Base-by-base conservation (phyloP, 2,797 vertebrate species). In the Rhynchonycteris naso region DNA sequence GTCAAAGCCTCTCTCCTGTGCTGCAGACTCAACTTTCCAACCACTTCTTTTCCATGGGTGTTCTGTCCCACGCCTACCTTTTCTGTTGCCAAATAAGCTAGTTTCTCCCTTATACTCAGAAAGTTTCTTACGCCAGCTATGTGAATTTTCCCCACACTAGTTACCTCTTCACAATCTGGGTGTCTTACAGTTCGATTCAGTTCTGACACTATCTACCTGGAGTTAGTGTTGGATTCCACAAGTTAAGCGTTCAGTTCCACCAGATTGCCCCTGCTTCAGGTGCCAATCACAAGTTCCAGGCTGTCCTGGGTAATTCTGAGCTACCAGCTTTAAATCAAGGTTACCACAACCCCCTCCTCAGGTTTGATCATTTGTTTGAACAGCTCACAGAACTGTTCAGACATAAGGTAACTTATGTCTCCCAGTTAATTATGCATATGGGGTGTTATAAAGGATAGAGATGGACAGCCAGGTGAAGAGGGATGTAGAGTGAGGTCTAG, bases 61-160 rank as follows among this genome's bases (percentile, higher is more conserved):
- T 81, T 58, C 83, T 90, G 72, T 24, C 28, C 14, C 38, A 69
- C 87, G 30, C 56, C n/a, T 95, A 4, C 75, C 76, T 87, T 91
- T 91, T 85, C 22, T 82, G 16, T 94, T 54, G 56, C 81, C 75
- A 90, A 28, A 72, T 19, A 79, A 87, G 50, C 16, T 80, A 80
- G 18, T 84, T 63, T 80, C 47, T 79, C 47, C 30, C 35, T 84
- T 89, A 47, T 1, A 66, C 14, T 61, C 47, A 88, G 8, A 79
- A 58, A 26, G 79, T 26, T 78, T 71, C 16, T 71, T 28, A 89
- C 65, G 84, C 80, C 80, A 86, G 47, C 35, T 50, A 65, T 24
- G 47, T 74, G 74, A 35, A 8, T 88, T 93, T 74, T 88, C 68
- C 59, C 69, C 19, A 82, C 10, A 59, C 10, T 38, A 59, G 5